phyloP scores from a whole-genome alignment of 2,113 vertebrate genomes.

The Danionella cerebrum region DNA sequence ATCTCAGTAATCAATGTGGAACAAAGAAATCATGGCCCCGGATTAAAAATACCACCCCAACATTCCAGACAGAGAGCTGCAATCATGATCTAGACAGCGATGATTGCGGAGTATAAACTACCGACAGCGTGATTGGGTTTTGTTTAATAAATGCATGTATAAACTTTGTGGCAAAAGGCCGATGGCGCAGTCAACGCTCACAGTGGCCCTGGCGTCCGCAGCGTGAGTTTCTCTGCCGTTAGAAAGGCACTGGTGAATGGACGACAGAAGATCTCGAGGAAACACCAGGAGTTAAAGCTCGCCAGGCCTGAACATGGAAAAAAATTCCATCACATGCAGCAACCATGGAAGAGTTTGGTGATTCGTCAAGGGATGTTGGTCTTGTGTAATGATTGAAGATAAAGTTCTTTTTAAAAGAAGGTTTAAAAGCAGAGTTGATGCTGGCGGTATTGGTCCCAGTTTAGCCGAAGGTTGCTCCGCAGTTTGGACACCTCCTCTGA shows the following conservation, averaged over 20 bases:
- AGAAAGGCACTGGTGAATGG: conserved; percentile 57
- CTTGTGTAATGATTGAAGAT: conserved; percentile 35
- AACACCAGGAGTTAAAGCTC: neutral
- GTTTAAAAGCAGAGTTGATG: no score
- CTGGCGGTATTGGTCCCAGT: conserved; percentile 66
- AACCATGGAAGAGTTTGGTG: neutral
- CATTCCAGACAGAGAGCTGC: no score
- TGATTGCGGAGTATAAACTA: no score
- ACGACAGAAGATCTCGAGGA: neutral
- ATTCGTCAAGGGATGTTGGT: conserved; percentile 27
- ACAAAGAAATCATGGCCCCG: conserved; percentile 52
- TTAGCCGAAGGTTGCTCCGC: conserved; percentile 88
- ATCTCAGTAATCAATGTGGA: conserved; percentile 50
- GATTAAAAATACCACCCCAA: neutral
- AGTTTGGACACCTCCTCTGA: conserved; percentile 95
- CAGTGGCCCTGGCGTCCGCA: no score
- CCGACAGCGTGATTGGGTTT: no score
- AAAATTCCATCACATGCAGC: no score
- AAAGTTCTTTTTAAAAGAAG: conserved; percentile 20
- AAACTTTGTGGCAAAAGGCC: no score
- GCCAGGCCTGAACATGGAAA: neutral
- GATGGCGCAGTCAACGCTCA: no score
- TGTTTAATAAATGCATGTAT: no score
- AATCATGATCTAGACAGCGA: no score
- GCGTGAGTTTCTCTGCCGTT: conserved; percentile 29